A percentile compares a stretch with the other conserved stretches of the same genome.
These are phyloP conservation scores for Macaria notata DNA, from an alignment of 2,888 invertebrate species.

Conservation along the genomic window DNA sequence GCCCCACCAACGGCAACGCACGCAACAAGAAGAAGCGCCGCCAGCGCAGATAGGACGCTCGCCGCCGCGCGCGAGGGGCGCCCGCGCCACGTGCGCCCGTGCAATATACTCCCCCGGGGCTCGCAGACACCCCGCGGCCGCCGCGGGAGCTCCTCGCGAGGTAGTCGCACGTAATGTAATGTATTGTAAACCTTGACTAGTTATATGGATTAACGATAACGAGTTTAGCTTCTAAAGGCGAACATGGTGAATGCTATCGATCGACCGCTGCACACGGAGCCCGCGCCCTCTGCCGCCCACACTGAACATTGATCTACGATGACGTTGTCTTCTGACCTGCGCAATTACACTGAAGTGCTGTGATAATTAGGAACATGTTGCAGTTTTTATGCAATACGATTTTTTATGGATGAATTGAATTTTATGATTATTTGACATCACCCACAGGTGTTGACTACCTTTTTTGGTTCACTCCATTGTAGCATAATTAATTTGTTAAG, in stretches of 20 bases:
- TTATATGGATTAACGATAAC: conserved; percentile 23
- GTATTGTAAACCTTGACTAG: conserved; percentile 27
- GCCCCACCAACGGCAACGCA: conserved; percentile 38
- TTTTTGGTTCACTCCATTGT: conserved; percentile 42
- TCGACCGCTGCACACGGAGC: conserved; percentile 33
- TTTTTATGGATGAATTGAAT: conserved; percentile 22
- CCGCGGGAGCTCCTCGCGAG: too few relatives aligned
- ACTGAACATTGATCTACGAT: background rate
- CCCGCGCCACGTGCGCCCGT: conserved; percentile 3
- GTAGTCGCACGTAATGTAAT: background rate
- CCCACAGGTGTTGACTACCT: conserved; percentile 54
- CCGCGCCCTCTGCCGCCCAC: too few relatives aligned
- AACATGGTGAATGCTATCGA: conserved; percentile 45
- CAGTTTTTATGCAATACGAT: conserved; percentile 51
- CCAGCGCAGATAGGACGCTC: conserved; percentile 61
- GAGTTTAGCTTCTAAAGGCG: conserved; percentile 36
- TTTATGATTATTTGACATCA: conserved; percentile 28
- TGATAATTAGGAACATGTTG: conserved; percentile 63
- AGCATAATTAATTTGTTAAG: conserved; percentile 24
- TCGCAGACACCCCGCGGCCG: too few relatives aligned
- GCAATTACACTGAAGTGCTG: conserved; percentile 73
- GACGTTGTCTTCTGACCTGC: conserved; percentile 53
- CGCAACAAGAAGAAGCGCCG: conserved; percentile 66
- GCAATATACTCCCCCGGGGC: too few relatives aligned
- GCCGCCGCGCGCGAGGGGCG: background rate